Evolutionary conservation across 2,888 invertebrate species (phyloP).

Genomic region (Ophioninae sp.): DNA sequence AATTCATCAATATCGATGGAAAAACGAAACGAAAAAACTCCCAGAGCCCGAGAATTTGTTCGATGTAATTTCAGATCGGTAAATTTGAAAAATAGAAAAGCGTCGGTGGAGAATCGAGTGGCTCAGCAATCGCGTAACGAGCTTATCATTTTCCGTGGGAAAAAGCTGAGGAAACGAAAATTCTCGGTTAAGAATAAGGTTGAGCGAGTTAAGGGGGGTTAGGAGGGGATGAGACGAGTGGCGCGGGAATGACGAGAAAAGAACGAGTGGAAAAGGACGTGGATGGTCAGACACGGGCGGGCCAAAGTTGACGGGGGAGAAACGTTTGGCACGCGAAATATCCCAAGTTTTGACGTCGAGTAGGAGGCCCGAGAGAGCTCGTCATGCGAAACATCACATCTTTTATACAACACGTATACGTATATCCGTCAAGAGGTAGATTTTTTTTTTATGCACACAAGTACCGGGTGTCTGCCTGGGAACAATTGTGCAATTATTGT

Average conservation of each 20-base stretch:
- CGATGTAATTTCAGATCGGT: constrained; percentile 31
- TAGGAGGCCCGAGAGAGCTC: constrained; percentile 29
- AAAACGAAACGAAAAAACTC: background rate
- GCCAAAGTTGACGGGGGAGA: constrained; percentile 74
- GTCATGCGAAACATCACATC: constrained; percentile 27
- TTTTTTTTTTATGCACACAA: background rate
- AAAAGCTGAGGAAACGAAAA: constrained; percentile 23
- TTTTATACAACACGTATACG: constrained; percentile 14
- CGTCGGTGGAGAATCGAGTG: constrained; percentile 13
- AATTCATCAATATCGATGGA: no score
- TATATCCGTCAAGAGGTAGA: background rate
- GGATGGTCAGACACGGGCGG: constrained; percentile 66
- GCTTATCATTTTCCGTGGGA: constrained; percentile 56
- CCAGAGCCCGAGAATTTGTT: background rate
- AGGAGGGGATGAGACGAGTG: background rate
- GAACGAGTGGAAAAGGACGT: constrained; percentile 62
- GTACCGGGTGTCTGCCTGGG: background rate
- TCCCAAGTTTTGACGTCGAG: constrained; percentile 74
- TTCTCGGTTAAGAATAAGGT: background rate
- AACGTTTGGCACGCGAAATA: constrained; percentile 76
- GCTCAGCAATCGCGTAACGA: constrained; percentile 41
- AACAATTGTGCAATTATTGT: no score
- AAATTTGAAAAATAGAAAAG: constrained; percentile 12
- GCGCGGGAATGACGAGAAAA: background rate
- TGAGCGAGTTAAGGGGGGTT: background rate